Evolutionary conservation across 2,113 vertebrate species (phyloP), one percentile per base, ranked within the genome.

Genomic region (Pachycephala philippinensis): DNA sequence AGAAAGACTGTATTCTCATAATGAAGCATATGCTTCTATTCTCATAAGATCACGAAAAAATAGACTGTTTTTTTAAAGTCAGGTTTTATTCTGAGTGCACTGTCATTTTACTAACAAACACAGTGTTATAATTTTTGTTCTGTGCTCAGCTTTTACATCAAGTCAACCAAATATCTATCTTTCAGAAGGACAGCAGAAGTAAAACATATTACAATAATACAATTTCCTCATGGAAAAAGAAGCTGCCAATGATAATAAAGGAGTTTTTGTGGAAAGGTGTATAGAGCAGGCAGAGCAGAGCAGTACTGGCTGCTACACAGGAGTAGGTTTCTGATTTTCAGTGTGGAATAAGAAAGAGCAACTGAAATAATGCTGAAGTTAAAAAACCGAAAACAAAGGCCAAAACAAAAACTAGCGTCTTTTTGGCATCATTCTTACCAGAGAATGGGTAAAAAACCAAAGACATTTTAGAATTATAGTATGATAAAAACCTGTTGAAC

Each of bases 221-320:
- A 94, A 95, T 95, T 97, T 35, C 30, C 39, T 70, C 15, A 42
- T 89, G 86, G 89, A 92, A 94, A 52, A 86, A 80, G 87, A 87
- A 89, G 57, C 63, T 96, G 66, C 64, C 82, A 78, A 4, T 84
- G 56, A 70, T 59, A 95, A 93, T 60, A 90, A 91, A 45, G 35
- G 45, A 44, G 69, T 91, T 95, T 94, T 47, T 6, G 33, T 50
- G 8, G 22, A 83, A 28, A 76, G 47, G 9, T 13, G 26, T 79
- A 90, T 83, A 82, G 87, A 88, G 60, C 35, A 87, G 81, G 26
- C 59, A 19, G 35, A 65, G 45, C 24, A 69, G 23, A 74, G n/a
- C 26, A 66, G 5, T 53, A 68, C n/a, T 47, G 20, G 7, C 30
- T 75, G n/a, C 47, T 54, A 9, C 11, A 69, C 45, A 89, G 70